Conservation (phyloP, 1,140 invertebrate genomes). For the Gryllus bimaculatus region DNA sequence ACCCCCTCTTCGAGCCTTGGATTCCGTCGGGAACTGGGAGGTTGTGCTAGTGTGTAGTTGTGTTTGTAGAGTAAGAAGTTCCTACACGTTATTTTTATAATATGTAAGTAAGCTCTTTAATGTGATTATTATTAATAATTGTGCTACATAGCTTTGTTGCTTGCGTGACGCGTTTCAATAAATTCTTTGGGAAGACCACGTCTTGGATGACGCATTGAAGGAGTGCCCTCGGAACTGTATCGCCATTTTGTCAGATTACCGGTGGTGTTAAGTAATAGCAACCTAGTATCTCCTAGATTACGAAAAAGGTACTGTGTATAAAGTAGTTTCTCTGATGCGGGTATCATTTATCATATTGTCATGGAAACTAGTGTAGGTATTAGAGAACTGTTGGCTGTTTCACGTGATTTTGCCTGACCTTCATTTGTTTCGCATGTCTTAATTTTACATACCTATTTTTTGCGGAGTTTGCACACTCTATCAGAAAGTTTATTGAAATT, state of each 20-base stretch:
- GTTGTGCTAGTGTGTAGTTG: slow-evolving; percentile 17
- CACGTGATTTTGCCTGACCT: slow-evolving; percentile 12
- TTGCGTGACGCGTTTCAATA: background rate
- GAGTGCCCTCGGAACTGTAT: slow-evolving; percentile 13
- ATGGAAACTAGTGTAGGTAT: background rate
- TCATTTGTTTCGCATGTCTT: slow-evolving; percentile 8
- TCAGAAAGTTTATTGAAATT: background rate
- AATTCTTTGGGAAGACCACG: background rate
- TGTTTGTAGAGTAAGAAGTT: slow-evolving; percentile 16
- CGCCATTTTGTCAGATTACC: slow-evolving; percentile 19
- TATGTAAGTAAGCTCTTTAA: slow-evolving; percentile 13
- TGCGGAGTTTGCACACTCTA: background rate
- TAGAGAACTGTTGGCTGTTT: background rate
- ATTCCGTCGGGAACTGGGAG: slow-evolving; percentile 10
- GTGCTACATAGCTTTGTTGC: background rate
- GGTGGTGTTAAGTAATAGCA: slow-evolving; percentile 10
- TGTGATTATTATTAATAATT: background rate
- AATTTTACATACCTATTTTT: background rate
- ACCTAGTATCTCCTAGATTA: background rate
- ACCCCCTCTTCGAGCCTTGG: slow-evolving; percentile 12
- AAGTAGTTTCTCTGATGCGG: background rate
- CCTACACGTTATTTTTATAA: slow-evolving; percentile 19
- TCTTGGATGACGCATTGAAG: slow-evolving; percentile 19
- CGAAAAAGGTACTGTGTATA: background rate
- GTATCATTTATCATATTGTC: background rate